These are phyloP conservation scores for Oryzias melastigma DNA, from an alignment of 2,113 vertebrate genomes.

Conservation along the genomic window DNA sequence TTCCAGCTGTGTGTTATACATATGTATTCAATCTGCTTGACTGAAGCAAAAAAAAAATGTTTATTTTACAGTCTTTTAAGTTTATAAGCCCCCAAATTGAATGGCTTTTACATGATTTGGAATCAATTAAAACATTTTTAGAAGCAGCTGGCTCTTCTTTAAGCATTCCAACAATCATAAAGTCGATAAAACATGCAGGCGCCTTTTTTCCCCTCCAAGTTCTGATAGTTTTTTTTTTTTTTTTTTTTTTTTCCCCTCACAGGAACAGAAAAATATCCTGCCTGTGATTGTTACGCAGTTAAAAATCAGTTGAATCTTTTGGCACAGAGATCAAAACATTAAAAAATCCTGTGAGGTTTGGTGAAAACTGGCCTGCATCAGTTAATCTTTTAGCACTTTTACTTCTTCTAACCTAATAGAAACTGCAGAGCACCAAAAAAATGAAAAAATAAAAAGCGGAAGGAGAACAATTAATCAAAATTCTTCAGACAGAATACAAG, in stretches of 20 bases:
- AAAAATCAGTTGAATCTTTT: too few relatives aligned
- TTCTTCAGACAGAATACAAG: background rate
- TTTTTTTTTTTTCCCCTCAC: constrained; percentile 12
- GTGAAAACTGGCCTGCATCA: too few relatives aligned
- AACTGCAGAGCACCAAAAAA: too few relatives aligned
- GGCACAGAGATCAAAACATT: too few relatives aligned
- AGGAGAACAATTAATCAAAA: background rate
- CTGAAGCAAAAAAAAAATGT: too few relatives aligned
- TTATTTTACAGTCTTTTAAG: too few relatives aligned
- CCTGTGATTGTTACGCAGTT: too few relatives aligned
- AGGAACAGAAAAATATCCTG: background rate
- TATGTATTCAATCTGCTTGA: too few relatives aligned
- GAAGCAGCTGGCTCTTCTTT: constrained; percentile 22
- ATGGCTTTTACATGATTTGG: constrained; percentile 30
- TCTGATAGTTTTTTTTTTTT: constrained; percentile 10
- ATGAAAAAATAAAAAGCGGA: background rate
- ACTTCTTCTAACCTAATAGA: too few relatives aligned
- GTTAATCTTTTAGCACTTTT: too few relatives aligned
- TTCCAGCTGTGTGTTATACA: too few relatives aligned
- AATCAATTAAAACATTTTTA: constrained; percentile 36
- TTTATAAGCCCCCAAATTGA: background rate
- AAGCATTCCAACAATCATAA: constrained; percentile 45
- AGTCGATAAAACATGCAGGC: constrained; percentile 9
- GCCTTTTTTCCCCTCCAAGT: constrained; percentile 24
- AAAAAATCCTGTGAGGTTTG: too few relatives aligned